Percentiles rank a stretch among this genome's conserved stretches.
Evolutionary conservation across 2,113 vertebrate species (phyloP).

Genomic region (Anoura caudifer): DNA sequence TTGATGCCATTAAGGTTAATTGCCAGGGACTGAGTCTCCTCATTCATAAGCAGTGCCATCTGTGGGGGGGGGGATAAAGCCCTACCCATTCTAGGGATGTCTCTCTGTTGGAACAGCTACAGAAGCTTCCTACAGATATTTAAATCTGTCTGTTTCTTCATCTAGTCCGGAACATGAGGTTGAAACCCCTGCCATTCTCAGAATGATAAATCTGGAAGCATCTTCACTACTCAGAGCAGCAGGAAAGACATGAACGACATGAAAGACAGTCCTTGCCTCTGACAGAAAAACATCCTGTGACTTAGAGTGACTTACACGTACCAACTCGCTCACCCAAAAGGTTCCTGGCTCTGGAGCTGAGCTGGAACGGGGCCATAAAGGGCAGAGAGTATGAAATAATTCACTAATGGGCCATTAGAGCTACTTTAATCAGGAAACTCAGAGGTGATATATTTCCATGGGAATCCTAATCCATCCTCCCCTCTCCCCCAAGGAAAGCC

Average conservation of each 20-base stretch:
- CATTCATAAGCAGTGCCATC: neutral
- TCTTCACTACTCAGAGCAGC: neutral
- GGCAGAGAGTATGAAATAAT: slow-evolving; percentile 46
- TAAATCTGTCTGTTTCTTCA: slow-evolving; percentile 43
- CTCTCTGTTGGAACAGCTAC: slow-evolving; percentile 1
- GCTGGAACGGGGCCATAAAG: neutral
- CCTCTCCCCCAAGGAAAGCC: neutral
- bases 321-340: neutral
- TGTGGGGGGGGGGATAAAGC: neutral
- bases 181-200: neutral
- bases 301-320: slow-evolving; percentile 6
- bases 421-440: slow-evolving; percentile 12
- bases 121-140: slow-evolving; percentile 6
- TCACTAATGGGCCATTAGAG: neutral
- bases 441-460: neutral
- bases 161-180: slow-evolving; percentile 14
- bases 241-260: neutral
- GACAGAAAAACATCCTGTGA: neutral
- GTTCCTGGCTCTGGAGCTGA: neutral
- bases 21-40: neutral
- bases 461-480: neutral
- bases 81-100: neutral
- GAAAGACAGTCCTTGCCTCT: neutral
- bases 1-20: neutral
- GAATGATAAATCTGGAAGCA: neutral